These are phyloP conservation scores for Indicator maculatus DNA, from an alignment of 2,113 vertebrate species.

Conservation along the genomic window DNA sequence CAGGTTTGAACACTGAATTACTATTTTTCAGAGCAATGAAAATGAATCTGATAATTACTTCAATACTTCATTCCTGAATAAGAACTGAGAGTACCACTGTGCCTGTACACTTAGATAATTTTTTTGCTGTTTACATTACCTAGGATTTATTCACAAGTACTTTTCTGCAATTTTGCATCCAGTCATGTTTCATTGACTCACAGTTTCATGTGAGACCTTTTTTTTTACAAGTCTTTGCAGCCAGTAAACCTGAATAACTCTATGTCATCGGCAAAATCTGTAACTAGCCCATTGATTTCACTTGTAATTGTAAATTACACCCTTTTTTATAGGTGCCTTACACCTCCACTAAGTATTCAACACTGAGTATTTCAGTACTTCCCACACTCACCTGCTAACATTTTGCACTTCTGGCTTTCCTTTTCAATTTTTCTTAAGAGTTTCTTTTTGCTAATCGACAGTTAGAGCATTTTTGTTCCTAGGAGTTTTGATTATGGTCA, in stretches of 20 bases:
- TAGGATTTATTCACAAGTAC: background rate
- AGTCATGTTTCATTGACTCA: too few relatives aligned
- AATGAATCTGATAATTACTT: background rate
- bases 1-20: background rate
- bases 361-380: background rate
- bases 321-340: background rate
- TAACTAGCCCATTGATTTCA: background rate
- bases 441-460: background rate
- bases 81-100: background rate
- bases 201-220: background rate
- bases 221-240: background rate
- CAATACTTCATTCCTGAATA: background rate
- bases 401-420: background rate
- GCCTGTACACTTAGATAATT: background rate
- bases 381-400: background rate
- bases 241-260: background rate
- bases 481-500: background rate
- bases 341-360: background rate
- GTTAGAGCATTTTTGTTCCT: background rate
- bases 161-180: background rate
- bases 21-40: background rate
- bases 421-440: background rate
- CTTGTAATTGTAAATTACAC: background rate
- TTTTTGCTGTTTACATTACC: background rate
- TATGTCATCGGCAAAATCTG: background rate